Evolutionary conservation across 2,888 invertebrate genomes (phyloP).

Genomic region (Sisyra terminalis): DNA sequence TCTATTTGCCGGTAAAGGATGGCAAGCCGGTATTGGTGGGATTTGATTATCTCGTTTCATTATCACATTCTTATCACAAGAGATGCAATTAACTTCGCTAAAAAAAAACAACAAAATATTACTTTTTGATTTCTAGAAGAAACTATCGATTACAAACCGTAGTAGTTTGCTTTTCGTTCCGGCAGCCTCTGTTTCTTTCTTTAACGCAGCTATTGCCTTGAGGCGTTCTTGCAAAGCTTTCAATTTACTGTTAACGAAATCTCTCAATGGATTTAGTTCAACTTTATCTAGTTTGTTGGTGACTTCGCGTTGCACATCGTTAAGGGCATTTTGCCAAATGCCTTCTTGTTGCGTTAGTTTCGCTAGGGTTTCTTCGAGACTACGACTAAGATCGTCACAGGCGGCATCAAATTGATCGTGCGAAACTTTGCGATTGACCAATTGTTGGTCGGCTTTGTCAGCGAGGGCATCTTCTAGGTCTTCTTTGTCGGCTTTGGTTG

Average conservation of each 20-base stretch:
- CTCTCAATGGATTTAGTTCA: constrained; percentile 44
- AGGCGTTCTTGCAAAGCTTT: constrained; percentile 42
- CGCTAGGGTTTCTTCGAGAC: constrained; percentile 42
- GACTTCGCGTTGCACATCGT: constrained; percentile 48
- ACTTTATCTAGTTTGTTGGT: constrained; percentile 47
- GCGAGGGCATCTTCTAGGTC: constrained; percentile 55
- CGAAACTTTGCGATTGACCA: constrained; percentile 55
- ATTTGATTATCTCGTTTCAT: constrained; percentile 43
- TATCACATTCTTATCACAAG: constrained; percentile 57
- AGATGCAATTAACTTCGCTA: constrained; percentile 58
- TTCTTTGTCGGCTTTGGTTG: constrained; percentile 50
- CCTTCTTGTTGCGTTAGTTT: constrained; percentile 46
- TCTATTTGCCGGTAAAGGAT: constrained; percentile 35
- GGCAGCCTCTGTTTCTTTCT: constrained; percentile 50
- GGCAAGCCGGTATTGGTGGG: constrained; percentile 28
- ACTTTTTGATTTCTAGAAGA: not conserved
- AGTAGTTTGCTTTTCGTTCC: constrained; percentile 49
- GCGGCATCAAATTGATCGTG: constrained; percentile 52
- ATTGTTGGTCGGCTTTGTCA: constrained; percentile 54
- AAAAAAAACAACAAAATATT: constrained; percentile 7
- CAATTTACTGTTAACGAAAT: constrained; percentile 44
- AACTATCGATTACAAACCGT: constrained; percentile 24
- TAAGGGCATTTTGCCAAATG: constrained; percentile 45
- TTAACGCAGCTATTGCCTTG: constrained; percentile 37
- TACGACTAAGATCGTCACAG: constrained; percentile 45